Base-by-base conservation (phyloP, 2,113 vertebrate species). In the Manacus vitellinus region DNA sequence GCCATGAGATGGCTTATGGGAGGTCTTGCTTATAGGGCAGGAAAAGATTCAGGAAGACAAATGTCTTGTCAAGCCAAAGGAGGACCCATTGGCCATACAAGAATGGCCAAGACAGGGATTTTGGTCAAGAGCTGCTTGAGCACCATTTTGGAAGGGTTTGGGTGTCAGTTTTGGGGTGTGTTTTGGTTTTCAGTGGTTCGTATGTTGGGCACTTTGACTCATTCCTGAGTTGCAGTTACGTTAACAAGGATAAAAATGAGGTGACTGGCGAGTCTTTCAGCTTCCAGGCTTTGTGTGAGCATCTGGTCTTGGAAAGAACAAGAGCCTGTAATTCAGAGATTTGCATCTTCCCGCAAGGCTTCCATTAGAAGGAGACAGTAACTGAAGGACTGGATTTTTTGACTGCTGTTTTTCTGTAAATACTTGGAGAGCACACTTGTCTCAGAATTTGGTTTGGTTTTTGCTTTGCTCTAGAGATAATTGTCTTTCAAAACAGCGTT, bases 161-260 rank as follows among this genome's bases (percentile, higher is more conserved):
- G 4, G 4, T 30, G 37, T 52, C 16, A 0, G 6, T 43, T 39
- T 31, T 20, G 72, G 21, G 7, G 12, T 3, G 20, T 14, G 8
- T n/a, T 23, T 35, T 37, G 22, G 4, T 80, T 65, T 76, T 15
- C 9, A 23, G 49, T 59, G n/a, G 27, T 62, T 66, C 35, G 9
- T 31, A 33, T 47, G 28, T 30, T 88, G 33, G 15, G 16, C 6
- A 25, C 31, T 73, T 71, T 61, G 30, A 16, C 33, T 87, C 14
- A 33, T 43, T 87, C 91, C 56, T 61, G 61, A 78, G 76, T 59
- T 91, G 55, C 35, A 78, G 17, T 91, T 96, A 41, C 9, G 5
- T 43, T 67, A 70, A 47, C 20, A 63, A n/a, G 51, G 16, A 24
- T 85, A 58, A 90, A 91, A 89, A 62, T 51, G 5, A 39, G 15